Evolutionary conservation across 2,113 vertebrate genomes (phyloP).

Genomic region (Poeciliopsis turrubarensis): DNA sequence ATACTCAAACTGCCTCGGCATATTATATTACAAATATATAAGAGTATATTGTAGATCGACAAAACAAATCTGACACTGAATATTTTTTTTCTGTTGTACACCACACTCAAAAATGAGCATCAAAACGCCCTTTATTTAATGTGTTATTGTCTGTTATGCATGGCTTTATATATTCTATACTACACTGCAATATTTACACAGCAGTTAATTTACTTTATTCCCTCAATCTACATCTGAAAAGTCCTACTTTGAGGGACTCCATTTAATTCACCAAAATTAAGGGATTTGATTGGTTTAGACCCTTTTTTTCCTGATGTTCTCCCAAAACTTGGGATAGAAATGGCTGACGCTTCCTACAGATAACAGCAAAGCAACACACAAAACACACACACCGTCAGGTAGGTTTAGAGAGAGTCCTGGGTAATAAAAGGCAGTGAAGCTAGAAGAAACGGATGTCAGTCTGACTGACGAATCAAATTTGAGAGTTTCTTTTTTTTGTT

Average conservation of each 20-base stretch:
- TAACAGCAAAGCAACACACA: constrained; percentile 50
- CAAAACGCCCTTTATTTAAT: constrained; percentile 43
- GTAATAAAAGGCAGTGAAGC: constrained; percentile 46
- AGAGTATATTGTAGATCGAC: constrained; percentile 34
- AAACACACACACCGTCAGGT: not conserved
- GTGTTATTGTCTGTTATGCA: constrained; percentile 62
- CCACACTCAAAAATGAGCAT: constrained; percentile 45
- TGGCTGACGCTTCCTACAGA: constrained; percentile 79
- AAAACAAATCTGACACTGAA: constrained; percentile 29
- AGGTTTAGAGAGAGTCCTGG: constrained; percentile 33
- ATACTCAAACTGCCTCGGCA: constrained; percentile 47
- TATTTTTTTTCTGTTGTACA: constrained; percentile 43
- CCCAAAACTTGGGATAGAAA: constrained; percentile 67
- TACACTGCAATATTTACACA: constrained; percentile 61
- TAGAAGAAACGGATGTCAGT: constrained; percentile 36
- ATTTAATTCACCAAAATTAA: constrained; percentile 44
- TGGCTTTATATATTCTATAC: constrained; percentile 71
- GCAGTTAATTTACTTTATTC: constrained; percentile 20
- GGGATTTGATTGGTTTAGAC: constrained; percentile 57
- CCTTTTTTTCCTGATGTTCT: constrained; percentile 69
- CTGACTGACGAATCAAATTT: constrained; percentile 44
- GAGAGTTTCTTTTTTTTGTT: constrained; percentile 1
- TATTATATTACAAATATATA: constrained; percentile 68
- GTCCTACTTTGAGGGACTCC: constrained; percentile 54
- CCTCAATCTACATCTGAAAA: constrained; percentile 32